Evolutionary conservation across 2,888 invertebrate species (phyloP), one percentile per base, ranked within the genome.

Genomic region (Trimorus sp.): DNA sequence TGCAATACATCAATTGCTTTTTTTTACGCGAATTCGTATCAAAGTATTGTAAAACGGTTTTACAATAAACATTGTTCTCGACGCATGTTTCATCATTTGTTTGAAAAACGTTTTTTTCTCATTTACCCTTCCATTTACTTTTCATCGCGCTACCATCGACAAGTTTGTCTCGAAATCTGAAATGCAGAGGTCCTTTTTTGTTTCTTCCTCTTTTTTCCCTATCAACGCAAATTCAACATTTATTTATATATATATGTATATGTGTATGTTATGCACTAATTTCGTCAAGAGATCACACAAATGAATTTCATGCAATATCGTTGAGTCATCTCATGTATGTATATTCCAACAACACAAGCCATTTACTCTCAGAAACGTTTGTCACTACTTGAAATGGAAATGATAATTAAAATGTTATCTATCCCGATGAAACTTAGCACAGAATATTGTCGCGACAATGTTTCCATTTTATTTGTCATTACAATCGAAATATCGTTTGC

Each of bases 251-350:
- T 70, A 60, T 59, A 69, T 54, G 12, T 68, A 40, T 68, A 66
- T 75, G 58, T 65, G 51, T 76, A 60, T 54, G 38, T 49, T 54
- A 53, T 79, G 38, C 56, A 60, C 66, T 79, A 79, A 79, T 73
- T 65, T 73, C 78, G 40, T 79, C 71, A 71, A 73, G 66, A 79
- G 66, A 66, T 68, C 66, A 66, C 78, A 74, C 79, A 62, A 73
- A 74, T 68, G 73, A n/a, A 69, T 79, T 75, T 75, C 79, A 65
- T 79, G 75, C 65, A 79, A 16, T 73, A 79, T 58, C 66, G 79
- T 79, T 75, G 74, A 74, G 79, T 79, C 79, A 79, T 75, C 70
- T 42, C 69, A 58, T 74, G 58, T 74, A 54, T 79, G 63, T 69
- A 58, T 79, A 74, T 70, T 48, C 74, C 2, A 26, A 69, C 65